Evolutionary conservation across 2,113 vertebrate species (phyloP).

Genomic region (Macquaria ambigua): DNA sequence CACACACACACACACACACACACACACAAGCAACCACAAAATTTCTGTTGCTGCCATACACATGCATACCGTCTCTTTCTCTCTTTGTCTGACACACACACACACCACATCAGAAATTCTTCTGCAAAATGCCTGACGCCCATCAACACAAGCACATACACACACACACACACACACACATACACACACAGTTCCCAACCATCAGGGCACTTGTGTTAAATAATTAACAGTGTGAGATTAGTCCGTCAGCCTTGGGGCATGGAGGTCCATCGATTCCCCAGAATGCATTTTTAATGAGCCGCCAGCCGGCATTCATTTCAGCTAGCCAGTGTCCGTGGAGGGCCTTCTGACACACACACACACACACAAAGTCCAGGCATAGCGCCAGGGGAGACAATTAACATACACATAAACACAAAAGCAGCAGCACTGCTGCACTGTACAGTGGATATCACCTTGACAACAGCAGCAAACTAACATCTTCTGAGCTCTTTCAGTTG

Average conservation of each 20-base stretch:
- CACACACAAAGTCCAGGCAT: constrained; percentile 43
- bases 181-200: constrained; percentile 43
- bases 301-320: constrained; percentile 81
- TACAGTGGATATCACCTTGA: constrained; percentile 35
- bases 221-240: constrained; percentile 86
- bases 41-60: not conserved
- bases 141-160: constrained; percentile 34
- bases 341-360: constrained; percentile 63
- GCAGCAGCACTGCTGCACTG: constrained; percentile 37
- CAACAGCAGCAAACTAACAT: constrained; percentile 38
- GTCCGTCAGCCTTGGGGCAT: constrained; percentile 80
- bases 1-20: constrained; percentile 44
- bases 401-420: constrained; percentile 63
- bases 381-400: constrained; percentile 79
- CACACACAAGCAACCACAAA: constrained; percentile 9
- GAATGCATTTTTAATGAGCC: constrained; percentile 87
- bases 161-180: constrained; percentile 6
- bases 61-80: constrained; percentile 12
- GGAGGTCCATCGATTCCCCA: constrained; percentile 84
- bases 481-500: constrained; percentile 10
- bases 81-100: constrained; percentile 27
- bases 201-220: constrained; percentile 76
- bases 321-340: constrained; percentile 82
- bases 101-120: constrained; percentile 24
- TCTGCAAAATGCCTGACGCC: constrained; percentile 29